Base-by-base conservation (phyloP, 2,888 invertebrate species). In the Phymatocera aterrima region DNA sequence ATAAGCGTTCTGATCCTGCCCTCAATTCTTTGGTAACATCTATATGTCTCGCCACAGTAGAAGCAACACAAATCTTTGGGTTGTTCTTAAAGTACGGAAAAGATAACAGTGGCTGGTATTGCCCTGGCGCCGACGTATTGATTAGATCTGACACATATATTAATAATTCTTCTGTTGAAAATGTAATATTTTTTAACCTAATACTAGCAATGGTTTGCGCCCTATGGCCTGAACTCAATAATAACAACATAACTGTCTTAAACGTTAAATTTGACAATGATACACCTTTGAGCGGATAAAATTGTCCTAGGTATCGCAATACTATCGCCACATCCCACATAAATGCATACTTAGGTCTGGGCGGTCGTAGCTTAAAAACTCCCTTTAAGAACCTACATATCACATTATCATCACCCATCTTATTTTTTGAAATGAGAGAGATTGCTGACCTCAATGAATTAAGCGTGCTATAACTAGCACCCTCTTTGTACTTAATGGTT, bases 241-340 rank as follows among this genome's bases (percentile, higher is more conserved):
- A 6, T 64, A 85, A 51, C 12, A 86, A 77, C 2, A 83, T 83
- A 12, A 82, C 75, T 18, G 83, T 65, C 78, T 85, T 85, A 68
- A 82, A 80, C 12, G 82, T 79, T n/a, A 85, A 57, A 46, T 77
- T 18, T 77, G 80, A 78, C 31, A 84, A 21, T 10, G 43, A 21
- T 34, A 80, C 61, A 37, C 40, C 48, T 15, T 77, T 74, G 18
- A 77, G 75, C 10, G 80, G 78, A 18, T 21, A 43, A 21, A 10
- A 37, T 21, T 57, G 57, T 48, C 24, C 46, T 6, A 78, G 12
- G n/a, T 68, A 34, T n/a, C 46, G 48, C 79, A 80, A 37, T 18
- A 80, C 65, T 2, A 81, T 46, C 12, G 61, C 34, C 8, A 85
- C 83, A 72, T 87, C 83, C 86, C 87, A 87, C 2, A 80, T 84